Conservation (phyloP, 2,888 invertebrate species). For the Brachypterus glaber region DNA sequence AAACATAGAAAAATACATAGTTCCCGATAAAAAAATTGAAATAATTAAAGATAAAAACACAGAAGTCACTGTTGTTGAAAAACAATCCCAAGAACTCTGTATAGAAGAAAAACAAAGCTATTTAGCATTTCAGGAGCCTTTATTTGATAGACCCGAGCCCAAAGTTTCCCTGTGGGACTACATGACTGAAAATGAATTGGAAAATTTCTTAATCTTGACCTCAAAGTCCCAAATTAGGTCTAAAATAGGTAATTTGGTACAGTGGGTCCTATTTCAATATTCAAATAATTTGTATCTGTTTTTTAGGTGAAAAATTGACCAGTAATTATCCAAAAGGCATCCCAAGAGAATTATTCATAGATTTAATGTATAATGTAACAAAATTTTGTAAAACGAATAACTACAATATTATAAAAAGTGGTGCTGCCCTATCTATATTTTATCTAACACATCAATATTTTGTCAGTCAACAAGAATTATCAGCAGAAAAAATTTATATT, state of each 20-base stretch:
- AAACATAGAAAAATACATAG: too few relatives aligned
- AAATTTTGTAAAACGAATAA: conserved; percentile 30
- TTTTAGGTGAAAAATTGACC: too few relatives aligned
- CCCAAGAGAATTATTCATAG: conserved; percentile 28
- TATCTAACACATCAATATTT: conserved; percentile 36
- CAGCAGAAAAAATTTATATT: conserved; percentile 34
- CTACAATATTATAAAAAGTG: conserved; percentile 30
- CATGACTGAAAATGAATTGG: conserved; percentile 28
- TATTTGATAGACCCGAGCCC: conserved; percentile 22
- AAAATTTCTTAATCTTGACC: conserved; percentile 23
- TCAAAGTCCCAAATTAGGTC: conserved; percentile 23
- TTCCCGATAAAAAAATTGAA: too few relatives aligned
- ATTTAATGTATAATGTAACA: conserved; percentile 31
- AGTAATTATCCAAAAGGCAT: conserved; percentile 29
- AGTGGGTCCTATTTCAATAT: too few relatives aligned
- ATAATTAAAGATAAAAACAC: too few relatives aligned
- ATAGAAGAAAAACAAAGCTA: conserved; percentile 12
- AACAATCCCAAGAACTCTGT: conserved; percentile 1
- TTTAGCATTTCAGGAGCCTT: conserved; percentile 22
- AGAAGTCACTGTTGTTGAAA: too few relatives aligned
- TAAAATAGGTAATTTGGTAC: conserved; percentile 29
- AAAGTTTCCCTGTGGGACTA: conserved; percentile 31
- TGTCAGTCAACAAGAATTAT: conserved; percentile 27
- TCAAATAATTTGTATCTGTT: too few relatives aligned
- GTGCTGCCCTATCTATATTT: conserved; percentile 34